Percentiles rank a stretch among this genome's conserved stretches.
These are phyloP conservation scores for Smittia sp. DNA, from an alignment of 2,888 invertebrate species.

Conservation along the genomic window DNA sequence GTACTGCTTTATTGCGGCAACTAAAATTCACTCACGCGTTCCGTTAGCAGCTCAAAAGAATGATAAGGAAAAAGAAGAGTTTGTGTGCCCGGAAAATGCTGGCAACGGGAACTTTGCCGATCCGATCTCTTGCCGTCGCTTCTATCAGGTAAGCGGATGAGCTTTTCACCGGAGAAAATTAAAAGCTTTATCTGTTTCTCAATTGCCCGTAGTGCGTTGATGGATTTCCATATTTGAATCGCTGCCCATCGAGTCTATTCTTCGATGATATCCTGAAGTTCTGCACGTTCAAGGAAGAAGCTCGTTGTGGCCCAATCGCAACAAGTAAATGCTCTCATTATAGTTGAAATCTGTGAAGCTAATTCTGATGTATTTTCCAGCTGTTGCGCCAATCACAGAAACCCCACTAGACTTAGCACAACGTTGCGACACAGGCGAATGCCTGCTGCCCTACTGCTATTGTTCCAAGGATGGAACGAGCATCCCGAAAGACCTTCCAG, in stretches of 20 bases:
- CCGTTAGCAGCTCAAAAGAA: too few relatives aligned
- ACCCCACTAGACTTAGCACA: constrained; percentile 74
- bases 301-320: constrained; percentile 84
- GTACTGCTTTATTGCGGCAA: too few relatives aligned
- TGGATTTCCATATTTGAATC: constrained; percentile 80
- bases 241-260: constrained; percentile 85
- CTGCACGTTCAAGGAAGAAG: constrained; percentile 87
- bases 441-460: constrained; percentile 83
- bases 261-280: constrained; percentile 88
- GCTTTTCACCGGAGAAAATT: neutral
- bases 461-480: constrained; percentile 88
- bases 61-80: constrained; percentile 57
- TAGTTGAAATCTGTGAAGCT: neutral
- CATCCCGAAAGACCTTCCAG: constrained; percentile 79
- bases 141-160: constrained; percentile 71
- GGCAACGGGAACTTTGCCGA: constrained; percentile 89
- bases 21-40: too few relatives aligned
- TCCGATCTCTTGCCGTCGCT: constrained; percentile 80
- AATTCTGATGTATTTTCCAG: constrained; percentile 54
- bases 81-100: constrained; percentile 74
- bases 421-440: constrained; percentile 73
- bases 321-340: constrained; percentile 65
- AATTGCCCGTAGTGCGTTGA: constrained; percentile 72
- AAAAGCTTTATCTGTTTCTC: neutral
- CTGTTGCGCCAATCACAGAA: constrained; percentile 78